These are phyloP conservation scores for Halesus radiatus DNA, from an alignment of 1,140 invertebrate genomes.

Conservation along the genomic window DNA sequence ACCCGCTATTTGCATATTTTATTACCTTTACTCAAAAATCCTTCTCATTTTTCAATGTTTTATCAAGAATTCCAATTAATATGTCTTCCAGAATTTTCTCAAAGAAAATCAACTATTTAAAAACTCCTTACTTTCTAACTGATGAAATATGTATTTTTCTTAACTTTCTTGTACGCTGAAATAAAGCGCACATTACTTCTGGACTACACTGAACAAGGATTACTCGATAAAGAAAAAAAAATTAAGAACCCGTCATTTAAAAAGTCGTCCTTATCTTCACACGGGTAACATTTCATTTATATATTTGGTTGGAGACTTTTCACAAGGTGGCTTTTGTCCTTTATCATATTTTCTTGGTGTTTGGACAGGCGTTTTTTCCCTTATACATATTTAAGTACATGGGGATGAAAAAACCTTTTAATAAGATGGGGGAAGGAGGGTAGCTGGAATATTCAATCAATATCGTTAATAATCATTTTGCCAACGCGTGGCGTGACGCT, in stretches of 20 bases:
- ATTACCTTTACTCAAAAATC: no score
- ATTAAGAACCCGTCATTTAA: neutral
- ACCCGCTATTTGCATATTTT: no score
- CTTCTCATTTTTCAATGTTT: neutral
- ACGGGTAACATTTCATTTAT: neutral
- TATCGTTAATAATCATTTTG: constrained; percentile 30
- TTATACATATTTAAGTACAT: constrained; percentile 22
- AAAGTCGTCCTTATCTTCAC: no score
- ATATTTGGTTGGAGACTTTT: neutral
- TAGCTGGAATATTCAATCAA: constrained; percentile 30
- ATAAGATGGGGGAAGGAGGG: constrained; percentile 28
- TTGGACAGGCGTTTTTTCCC: constrained; percentile 17
- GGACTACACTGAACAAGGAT: neutral
- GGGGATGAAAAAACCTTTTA: constrained; percentile 36
- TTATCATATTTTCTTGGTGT: neutral
- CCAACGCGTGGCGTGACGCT: constrained; percentile 14
- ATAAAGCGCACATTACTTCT: constrained; percentile 5
- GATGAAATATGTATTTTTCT: constrained; percentile 23
- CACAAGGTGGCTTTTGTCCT: neutral
- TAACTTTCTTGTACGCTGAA: neutral
- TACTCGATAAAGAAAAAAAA: neutral
- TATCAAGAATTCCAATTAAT: constrained; percentile 5
- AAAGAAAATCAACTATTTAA: constrained; percentile 10
- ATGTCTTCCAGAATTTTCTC: neutral
- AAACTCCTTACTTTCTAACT: neutral